Conservation (phyloP, 2,797 vertebrate species). For the Pelodytes ibericus region DNA sequence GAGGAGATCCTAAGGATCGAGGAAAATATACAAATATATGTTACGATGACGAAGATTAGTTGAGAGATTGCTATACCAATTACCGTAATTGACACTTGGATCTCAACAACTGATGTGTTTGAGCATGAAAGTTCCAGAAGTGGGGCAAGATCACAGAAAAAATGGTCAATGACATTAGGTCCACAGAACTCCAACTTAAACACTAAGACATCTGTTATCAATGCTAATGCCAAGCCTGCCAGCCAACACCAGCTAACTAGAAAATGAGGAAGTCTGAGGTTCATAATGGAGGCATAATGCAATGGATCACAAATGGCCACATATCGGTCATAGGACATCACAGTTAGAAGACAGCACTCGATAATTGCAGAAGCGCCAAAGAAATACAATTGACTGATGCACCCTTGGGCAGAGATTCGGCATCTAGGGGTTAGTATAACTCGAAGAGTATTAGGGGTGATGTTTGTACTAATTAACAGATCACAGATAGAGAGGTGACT, state of each 20-base stretch:
- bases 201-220: slow-evolving; percentile 45
- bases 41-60: slow-evolving; percentile 56
- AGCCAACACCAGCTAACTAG: slow-evolving; percentile 3
- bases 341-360: slow-evolving; percentile 46
- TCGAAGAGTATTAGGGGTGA: background rate
- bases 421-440: background rate
- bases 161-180: slow-evolving; percentile 49
- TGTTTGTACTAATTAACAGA: background rate
- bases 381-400: background rate
- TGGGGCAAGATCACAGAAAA: slow-evolving; percentile 56
- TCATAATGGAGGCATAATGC: slow-evolving; percentile 8
- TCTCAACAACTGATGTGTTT: no score
- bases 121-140: slow-evolving; percentile 52
- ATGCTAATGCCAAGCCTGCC: slow-evolving; percentile 34
- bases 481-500: background rate
- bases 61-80: slow-evolving; percentile 54
- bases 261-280: slow-evolving; percentile 32
- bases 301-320: slow-evolving; percentile 54
- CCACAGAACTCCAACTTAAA: background rate
- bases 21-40: slow-evolving; percentile 42
- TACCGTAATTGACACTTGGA: no score
- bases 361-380: background rate
- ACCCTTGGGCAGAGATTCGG: background rate
- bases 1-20: slow-evolving; percentile 53
- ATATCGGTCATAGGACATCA: slow-evolving; percentile 63